These are phyloP conservation scores for Adineta ricciae DNA, from an alignment of 2,888 invertebrate genomes.

Conservation along the genomic window DNA sequence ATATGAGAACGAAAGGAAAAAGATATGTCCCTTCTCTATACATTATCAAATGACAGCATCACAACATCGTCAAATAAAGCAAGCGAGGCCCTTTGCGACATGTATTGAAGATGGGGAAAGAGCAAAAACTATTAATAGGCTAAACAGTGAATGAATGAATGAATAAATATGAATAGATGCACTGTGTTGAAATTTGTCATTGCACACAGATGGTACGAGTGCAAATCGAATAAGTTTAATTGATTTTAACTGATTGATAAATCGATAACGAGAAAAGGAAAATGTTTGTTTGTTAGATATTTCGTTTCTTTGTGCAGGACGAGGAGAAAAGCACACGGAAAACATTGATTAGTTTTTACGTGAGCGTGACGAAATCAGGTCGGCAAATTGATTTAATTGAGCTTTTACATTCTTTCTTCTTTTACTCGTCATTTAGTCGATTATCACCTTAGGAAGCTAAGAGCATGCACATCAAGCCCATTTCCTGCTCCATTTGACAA, in stretches of 20 bases:
- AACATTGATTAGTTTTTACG: too few relatives aligned
- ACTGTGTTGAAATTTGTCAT: neutral
- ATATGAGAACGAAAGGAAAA: neutral
- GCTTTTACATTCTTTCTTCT: neutral
- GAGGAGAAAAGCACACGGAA: neutral
- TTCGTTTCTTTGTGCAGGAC: neutral
- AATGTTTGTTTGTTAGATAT: neutral
- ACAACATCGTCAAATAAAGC: neutral
- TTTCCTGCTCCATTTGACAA: conserved; percentile 22
- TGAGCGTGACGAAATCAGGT: neutral
- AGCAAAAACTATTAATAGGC: conserved; percentile 3
- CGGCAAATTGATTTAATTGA: conserved; percentile 15
- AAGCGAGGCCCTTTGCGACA: neutral
- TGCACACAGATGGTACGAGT: neutral
- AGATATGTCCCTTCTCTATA: neutral
- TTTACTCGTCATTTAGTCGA: neutral
- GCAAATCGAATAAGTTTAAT: conserved; percentile 9
- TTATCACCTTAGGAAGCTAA: conserved; percentile 23
- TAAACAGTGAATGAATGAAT: neutral
- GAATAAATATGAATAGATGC: neutral
- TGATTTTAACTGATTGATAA: neutral
- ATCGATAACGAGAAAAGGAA: neutral
- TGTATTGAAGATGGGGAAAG: neutral
- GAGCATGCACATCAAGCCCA: conserved; percentile 10
- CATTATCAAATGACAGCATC: conserved; percentile 15